phyloP scores from a whole-genome alignment of 2,797 vertebrate species.

The Babyrousa celebensis region DNA sequence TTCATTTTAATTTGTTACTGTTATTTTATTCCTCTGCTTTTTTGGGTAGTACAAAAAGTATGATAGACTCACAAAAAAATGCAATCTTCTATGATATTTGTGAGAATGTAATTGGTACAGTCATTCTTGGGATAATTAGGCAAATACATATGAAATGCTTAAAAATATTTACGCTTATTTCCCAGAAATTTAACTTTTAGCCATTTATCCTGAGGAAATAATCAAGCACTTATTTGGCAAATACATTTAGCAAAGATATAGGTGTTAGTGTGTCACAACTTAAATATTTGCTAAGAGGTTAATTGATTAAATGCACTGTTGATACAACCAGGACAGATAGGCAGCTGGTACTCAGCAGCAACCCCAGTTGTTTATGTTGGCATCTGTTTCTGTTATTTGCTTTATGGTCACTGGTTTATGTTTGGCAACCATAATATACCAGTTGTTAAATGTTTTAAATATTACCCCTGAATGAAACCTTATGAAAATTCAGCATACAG shows the following conservation, averaged over 20 bases:
- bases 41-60: not conserved
- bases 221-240: not conserved
- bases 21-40: not conserved
- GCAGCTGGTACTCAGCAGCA: not conserved
- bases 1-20: not conserved
- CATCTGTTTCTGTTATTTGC: not conserved
- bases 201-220: not conserved
- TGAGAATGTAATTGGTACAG: not conserved
- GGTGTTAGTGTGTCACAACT: not conserved
- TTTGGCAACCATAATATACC: not conserved
- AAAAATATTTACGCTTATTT: not conserved
- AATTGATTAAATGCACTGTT: not conserved
- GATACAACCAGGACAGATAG: not conserved
- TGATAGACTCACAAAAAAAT: not conserved
- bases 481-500: not conserved
- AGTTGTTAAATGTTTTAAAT: not conserved
- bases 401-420: not conserved
- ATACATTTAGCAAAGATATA: not conserved
- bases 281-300: not conserved
- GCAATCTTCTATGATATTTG: not conserved
- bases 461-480: not conserved
- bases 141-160: conserved; percentile 2
- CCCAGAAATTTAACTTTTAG: not conserved
- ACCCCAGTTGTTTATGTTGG: not conserved
- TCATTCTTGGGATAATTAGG: not conserved